Base-by-base conservation (phyloP, 2,888 invertebrate genomes). In the Halictus ligatus region DNA sequence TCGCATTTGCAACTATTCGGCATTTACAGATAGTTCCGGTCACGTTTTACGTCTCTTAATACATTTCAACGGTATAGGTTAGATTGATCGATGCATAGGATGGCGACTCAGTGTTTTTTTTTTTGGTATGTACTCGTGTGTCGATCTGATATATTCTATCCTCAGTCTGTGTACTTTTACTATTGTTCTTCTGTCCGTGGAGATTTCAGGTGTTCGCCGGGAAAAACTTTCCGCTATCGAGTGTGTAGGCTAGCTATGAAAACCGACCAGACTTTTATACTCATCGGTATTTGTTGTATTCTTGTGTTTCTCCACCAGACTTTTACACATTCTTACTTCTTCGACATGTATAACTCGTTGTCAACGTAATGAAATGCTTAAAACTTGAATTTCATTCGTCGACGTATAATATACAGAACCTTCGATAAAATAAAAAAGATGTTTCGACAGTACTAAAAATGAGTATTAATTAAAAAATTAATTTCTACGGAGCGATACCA, bases 151-250 rank as follows among this genome's bases (percentile, higher is more conserved):
- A 10, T 64, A 29, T 29, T 29, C 64, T 8, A 64, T 64, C 29
- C 64, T 64, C 64, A 64, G 64, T 64, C 29, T 64, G 64, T 29
- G 64, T 64, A 64, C 64, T 64, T 64, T 64, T 64, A 29, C 64
- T 25, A 15, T 29, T 15, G 29, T 64, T 64, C 29, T 29, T 64
- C 64, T 64, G 15, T 64, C 29, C 64, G 29, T 18, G 29, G 64
- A 64, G 29, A 29, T 29, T 29, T 64, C 64, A 29, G 64, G 29
- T 64, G 64, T 29, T 8, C 64, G 29, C 64, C 18, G 29, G 29
- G 25, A 18, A 29, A 64, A 64, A 64, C 15, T 64, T 29, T 64
- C 15, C 64, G 64, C 15, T 58, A 58, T 64, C 64, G 29, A 64
- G 64, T 64, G 64, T 29, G 64, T 18, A 64, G 29, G 29, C 7